Evolutionary conservation across 2,888 invertebrate species (phyloP), one percentile per base, ranked within the genome.

Genomic region (Athetis lepigone): DNA sequence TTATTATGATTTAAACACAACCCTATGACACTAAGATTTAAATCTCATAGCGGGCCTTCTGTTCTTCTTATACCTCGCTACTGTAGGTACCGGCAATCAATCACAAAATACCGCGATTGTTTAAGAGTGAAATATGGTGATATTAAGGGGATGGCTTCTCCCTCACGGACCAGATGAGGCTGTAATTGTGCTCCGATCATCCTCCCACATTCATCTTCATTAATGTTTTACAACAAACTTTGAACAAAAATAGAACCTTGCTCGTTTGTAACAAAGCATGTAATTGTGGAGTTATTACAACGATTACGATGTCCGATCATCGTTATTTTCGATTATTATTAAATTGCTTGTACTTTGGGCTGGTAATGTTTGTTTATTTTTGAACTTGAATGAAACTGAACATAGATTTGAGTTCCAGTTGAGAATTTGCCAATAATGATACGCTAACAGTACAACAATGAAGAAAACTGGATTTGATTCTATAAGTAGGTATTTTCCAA

Each of bases 51-150:
- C 36, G 13, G 1, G 1, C 5, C 50, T 72, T 70, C 54, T 75
- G 54, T 9, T n/a, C 2, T 1, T n/a, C n/a, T 13, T 36, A 13
- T 9, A 11, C 3, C 2, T 19, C 11, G 42, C n/a, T 61, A 61
- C 72, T 69, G 69, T 71, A 62, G 70, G 69, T 71, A 62, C 72
- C 59, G 66, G 84, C 78, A 82, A 88, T 88, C 89, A 85, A 88
- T 88, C 89, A 88, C 84, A 69, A 77, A 78, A 83, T 81, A 80
- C 78, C 65, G 79, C 82, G 76, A 87, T 88, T 88, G 87, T 88
- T 87, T 86, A 75, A 79, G 75, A 80, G 72, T 81, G 79, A 84
- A 85, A 82, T 83, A 82, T 81, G 77, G 78, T 79, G 76, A 81
- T 79, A 81, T 80, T 76, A 79, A 59, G 61, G 46, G 42, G 45